phyloP scores from a whole-genome alignment of 2,888 invertebrate genomes.

The Cloeon dipterum region DNA sequence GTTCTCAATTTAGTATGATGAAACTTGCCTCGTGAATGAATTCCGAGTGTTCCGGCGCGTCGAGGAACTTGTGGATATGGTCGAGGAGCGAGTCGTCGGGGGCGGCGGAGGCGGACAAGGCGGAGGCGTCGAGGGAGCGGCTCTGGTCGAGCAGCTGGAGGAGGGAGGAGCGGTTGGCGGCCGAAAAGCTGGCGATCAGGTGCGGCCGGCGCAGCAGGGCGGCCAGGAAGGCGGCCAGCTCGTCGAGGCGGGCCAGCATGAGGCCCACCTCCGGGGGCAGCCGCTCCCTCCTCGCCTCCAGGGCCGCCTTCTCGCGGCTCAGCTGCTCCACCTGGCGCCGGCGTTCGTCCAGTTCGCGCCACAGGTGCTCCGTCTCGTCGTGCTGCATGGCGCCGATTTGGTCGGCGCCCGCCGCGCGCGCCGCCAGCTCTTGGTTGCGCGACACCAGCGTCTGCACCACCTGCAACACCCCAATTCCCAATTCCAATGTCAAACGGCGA shows the following conservation, averaged over 20 bases:
- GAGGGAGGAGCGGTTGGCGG: background rate
- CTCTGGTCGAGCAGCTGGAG: background rate
- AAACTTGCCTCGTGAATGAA: background rate
- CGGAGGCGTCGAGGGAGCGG: no score
- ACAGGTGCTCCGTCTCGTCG: conserved; percentile 13
- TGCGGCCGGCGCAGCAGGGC: background rate
- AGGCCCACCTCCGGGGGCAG: background rate
- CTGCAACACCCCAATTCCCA: no score
- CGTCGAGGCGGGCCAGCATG: background rate
- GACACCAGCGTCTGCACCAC: conserved; percentile 3
- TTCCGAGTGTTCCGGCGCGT: background rate
- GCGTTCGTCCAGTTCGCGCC: conserved; percentile 12
- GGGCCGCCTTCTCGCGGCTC: conserved; percentile 14
- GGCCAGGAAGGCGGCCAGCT: background rate
- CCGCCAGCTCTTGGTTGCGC: conserved; percentile 15
- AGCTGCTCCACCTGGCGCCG: conserved; percentile 7
- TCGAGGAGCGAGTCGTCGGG: background rate
- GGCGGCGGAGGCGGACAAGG: no score
- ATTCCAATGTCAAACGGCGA: no score
- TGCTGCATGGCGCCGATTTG: conserved; percentile 11
- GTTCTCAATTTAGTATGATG: no score
- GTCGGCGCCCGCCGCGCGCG: conserved; percentile 7
- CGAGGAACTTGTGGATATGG: background rate
- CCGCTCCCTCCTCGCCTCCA: conserved; percentile 9
- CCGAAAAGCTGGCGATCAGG: background rate